Percentiles rank a stretch among this genome's conserved stretches.
phyloP scores from a whole-genome alignment of 2,113 vertebrate genomes.

The Urocynchramus pylzowi region DNA sequence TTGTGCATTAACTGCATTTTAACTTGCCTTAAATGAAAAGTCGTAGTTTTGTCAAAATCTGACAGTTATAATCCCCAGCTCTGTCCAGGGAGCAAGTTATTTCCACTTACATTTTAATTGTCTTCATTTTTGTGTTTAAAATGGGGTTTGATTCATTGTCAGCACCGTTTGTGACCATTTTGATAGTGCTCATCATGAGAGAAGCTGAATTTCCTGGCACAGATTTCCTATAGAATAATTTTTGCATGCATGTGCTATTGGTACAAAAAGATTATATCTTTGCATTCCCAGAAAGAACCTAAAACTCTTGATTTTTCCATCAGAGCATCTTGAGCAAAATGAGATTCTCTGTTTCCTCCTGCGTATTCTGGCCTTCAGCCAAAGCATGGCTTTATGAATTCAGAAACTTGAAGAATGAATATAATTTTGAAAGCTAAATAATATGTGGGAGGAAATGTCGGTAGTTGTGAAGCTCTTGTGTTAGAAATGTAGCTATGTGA shows the following conservation, averaged over 20 bases:
- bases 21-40: not conserved
- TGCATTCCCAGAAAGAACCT: not conserved
- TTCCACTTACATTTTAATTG: not conserved
- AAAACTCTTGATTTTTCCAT: not conserved
- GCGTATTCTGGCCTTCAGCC: not conserved
- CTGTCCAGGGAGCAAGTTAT: not conserved
- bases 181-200: not conserved
- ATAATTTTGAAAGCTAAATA: not conserved
- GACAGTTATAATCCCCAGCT: not conserved
- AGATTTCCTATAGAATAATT: not conserved
- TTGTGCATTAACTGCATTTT: not conserved
- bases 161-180: not conserved
- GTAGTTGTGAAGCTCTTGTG: not conserved
- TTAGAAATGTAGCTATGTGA: not conserved
- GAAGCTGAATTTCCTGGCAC: not conserved
- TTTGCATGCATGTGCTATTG: not conserved
- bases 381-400: not conserved
- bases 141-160: not conserved
- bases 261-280: not conserved
- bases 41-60: not conserved
- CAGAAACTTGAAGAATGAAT: not conserved
- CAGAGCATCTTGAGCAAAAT: not conserved
- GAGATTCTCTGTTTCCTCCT: not conserved
- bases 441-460: not conserved
- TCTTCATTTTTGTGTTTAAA: not conserved